Evolutionary conservation across 2,113 vertebrate genomes (phyloP).

Genomic region (Glaucidium brasilianum): DNA sequence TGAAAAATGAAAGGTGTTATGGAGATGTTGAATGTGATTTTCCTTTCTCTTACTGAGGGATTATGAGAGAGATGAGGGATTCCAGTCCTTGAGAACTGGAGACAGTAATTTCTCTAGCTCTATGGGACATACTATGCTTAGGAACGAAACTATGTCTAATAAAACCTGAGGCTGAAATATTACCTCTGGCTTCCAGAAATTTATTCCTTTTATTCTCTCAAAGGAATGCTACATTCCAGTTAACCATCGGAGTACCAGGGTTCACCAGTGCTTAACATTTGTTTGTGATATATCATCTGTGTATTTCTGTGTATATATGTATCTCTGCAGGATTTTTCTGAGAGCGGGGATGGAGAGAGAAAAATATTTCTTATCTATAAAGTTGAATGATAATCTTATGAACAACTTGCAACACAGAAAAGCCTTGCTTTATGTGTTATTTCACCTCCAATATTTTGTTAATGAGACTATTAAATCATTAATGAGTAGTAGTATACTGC

Average conservation of each 20-base stretch:
- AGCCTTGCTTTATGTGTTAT: neutral
- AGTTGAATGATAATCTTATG: neutral
- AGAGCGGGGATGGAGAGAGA: neutral
- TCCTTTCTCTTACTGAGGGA: slow-evolving; percentile 66
- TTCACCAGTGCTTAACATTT: neutral
- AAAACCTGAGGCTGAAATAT: slow-evolving; percentile 73
- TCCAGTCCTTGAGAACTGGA: slow-evolving; percentile 38
- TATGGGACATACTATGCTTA: slow-evolving; percentile 63
- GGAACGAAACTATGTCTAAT: slow-evolving; percentile 70
- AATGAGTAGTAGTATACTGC: neutral
- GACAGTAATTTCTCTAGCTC: slow-evolving; percentile 71
- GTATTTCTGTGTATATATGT: neutral
- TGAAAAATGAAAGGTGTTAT: slow-evolving; percentile 75
- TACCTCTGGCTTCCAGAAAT: slow-evolving; percentile 67
- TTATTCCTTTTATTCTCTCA: slow-evolving; percentile 60
- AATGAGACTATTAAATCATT: neutral
- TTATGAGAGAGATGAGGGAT: slow-evolving; percentile 69
- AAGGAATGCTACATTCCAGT: slow-evolving; percentile 45
- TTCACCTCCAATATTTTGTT: neutral
- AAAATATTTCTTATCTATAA: neutral
- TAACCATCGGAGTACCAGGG: slow-evolving; percentile 43
- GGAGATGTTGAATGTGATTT: slow-evolving; percentile 68
- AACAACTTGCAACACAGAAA: neutral
- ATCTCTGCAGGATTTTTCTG: neutral
- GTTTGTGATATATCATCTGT: neutral